Percentiles rank a stretch among this genome's conserved stretches.
These are phyloP conservation scores for Ameiurus melas DNA, from an alignment of 2,113 vertebrate species.

Conservation along the genomic window DNA sequence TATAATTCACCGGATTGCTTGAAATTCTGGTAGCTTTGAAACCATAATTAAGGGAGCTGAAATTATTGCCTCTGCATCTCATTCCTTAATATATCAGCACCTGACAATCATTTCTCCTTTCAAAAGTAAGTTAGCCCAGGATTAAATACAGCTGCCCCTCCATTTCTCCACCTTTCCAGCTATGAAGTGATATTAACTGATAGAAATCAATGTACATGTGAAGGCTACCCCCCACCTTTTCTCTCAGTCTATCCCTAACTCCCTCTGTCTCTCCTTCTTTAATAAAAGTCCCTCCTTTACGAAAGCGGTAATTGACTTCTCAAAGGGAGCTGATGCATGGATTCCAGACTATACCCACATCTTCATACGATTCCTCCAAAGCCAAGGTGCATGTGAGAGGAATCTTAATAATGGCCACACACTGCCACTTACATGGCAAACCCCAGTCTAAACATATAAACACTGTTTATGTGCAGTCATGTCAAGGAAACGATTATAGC, in stretches of 20 bases:
- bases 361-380: slow-evolving; percentile 40
- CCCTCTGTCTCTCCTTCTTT: slow-evolving; percentile 18
- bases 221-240: not conserved
- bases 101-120: not conserved
- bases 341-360: slow-evolving; percentile 62
- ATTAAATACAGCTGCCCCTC: not conserved
- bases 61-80: not conserved
- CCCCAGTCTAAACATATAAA: not conserved
- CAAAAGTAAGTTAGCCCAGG: not conserved
- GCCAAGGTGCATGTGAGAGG: slow-evolving; percentile 39
- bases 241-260: slow-evolving; percentile 12
- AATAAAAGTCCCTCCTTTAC: slow-evolving; percentile 36
- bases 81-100: not conserved
- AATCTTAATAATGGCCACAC: slow-evolving; percentile 39
- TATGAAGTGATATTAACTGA: not conserved
- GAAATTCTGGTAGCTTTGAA: not conserved
- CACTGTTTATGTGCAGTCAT: not conserved
- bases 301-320: slow-evolving; percentile 56
- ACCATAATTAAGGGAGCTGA: not conserved
- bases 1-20: not conserved
- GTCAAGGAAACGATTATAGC: not conserved
- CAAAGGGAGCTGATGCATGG: slow-evolving; percentile 36
- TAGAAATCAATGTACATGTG: slow-evolving; percentile 4
- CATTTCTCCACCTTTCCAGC: not conserved
- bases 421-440: not conserved